phyloP scores from a whole-genome alignment of 2,888 invertebrate species.

The Eupeodes luniger region DNA sequence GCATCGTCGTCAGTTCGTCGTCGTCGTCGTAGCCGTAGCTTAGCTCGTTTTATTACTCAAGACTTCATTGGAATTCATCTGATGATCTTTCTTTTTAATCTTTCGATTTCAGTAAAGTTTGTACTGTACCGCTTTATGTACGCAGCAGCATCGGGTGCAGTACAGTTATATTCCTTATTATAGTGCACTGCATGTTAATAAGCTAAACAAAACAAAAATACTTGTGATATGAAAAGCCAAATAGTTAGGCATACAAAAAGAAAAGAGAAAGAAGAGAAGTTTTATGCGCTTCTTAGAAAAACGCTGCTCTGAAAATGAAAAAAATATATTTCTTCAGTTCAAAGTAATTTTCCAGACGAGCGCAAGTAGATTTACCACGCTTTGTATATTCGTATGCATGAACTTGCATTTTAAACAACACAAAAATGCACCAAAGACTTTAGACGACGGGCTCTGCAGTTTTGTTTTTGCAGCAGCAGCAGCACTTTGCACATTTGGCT shows the following conservation, averaged over 20 bases:
- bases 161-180: conserved; percentile 63
- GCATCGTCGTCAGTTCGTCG: no score
- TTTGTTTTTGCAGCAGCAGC: conserved; percentile 21
- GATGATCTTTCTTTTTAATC: conserved; percentile 50
- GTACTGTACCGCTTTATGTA: background rate
- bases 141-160: conserved; percentile 32
- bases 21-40: background rate
- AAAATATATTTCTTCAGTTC: conserved; percentile 31
- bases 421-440: conserved; percentile 55
- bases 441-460: conserved; percentile 50
- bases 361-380: conserved; percentile 32
- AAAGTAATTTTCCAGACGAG: conserved; percentile 70
- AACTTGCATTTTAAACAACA: conserved; percentile 2
- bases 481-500: conserved; percentile 50
- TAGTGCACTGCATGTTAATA: conserved; percentile 70
- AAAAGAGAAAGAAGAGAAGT: background rate
- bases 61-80: conserved; percentile 71
- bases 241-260: background rate
- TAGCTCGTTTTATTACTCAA: conserved; percentile 53
- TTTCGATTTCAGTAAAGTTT: conserved; percentile 45
- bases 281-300: conserved; percentile 49
- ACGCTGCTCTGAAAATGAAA: conserved; percentile 41
- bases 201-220: conserved; percentile 33
- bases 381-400: background rate
- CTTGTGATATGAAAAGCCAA: conserved; percentile 1